Conservation (phyloP, 2,113 vertebrate species). For the Barbus barbus region DNA sequence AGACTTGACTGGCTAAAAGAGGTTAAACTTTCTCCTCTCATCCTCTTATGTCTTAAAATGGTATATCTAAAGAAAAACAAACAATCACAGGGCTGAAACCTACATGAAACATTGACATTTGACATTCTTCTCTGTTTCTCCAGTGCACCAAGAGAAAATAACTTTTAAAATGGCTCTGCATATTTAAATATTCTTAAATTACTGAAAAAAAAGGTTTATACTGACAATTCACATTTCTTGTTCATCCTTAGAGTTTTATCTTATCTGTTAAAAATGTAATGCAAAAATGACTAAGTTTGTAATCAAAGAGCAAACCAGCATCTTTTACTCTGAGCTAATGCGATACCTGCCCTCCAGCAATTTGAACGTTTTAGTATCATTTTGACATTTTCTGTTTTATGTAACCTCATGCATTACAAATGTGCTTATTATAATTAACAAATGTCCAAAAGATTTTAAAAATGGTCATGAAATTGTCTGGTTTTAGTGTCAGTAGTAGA, state of each 20-base stretch:
- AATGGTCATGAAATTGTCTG: slow-evolving; percentile 50
- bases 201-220: background rate
- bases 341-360: background rate
- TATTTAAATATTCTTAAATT: background rate
- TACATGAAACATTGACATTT: background rate
- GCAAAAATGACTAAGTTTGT: background rate
- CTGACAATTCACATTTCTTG: background rate
- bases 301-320: background rate
- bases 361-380: slow-evolving; percentile 44
- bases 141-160: background rate
- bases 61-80: background rate
- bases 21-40: background rate
- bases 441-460: slow-evolving; percentile 66
- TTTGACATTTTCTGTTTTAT: slow-evolving; percentile 71
- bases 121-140: background rate
- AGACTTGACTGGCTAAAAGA: background rate
- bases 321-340: too few relatives aligned
- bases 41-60: background rate
- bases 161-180: background rate
- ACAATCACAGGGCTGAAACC: background rate
- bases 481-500: slow-evolving; percentile 36
- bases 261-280: background rate
- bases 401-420: slow-evolving; percentile 68
- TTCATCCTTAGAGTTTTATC: background rate
- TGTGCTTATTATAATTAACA: slow-evolving; percentile 67